phyloP scores from a whole-genome alignment of 1,140 invertebrate species.

The Dermatophagoides farinae region DNA sequence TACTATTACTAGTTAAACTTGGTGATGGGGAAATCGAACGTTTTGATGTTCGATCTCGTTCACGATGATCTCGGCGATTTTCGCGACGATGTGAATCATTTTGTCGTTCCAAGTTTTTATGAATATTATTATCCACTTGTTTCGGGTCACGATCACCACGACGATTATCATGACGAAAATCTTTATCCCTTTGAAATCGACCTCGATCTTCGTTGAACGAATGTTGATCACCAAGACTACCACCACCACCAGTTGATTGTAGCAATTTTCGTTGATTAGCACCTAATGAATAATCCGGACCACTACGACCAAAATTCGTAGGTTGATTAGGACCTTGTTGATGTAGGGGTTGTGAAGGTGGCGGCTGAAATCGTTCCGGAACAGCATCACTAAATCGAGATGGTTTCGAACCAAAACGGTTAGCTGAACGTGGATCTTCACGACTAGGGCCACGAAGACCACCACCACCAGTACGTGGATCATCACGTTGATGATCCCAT shows the following conservation, averaged over 20 bases:
- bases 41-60: background rate
- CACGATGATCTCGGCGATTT: background rate
- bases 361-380: background rate
- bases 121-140: background rate
- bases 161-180: background rate
- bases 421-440: too few species aligned
- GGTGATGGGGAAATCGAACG: background rate
- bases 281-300: background rate
- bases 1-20: background rate
- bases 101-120: background rate
- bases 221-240: background rate
- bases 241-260: background rate
- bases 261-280: background rate
- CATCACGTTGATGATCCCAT: background rate
- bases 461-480: background rate
- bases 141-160: background rate
- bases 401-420: too few species aligned
- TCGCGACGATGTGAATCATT: background rate
- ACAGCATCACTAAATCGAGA: background rate
- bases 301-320: background rate
- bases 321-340: background rate
- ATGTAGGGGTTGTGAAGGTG: background rate
- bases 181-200: background rate
- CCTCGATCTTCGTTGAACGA: background rate
- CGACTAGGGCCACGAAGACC: too few species aligned